phyloP scores from a whole-genome alignment of 2,888 invertebrate genomes.

The Pemphredon lugubris region DNA sequence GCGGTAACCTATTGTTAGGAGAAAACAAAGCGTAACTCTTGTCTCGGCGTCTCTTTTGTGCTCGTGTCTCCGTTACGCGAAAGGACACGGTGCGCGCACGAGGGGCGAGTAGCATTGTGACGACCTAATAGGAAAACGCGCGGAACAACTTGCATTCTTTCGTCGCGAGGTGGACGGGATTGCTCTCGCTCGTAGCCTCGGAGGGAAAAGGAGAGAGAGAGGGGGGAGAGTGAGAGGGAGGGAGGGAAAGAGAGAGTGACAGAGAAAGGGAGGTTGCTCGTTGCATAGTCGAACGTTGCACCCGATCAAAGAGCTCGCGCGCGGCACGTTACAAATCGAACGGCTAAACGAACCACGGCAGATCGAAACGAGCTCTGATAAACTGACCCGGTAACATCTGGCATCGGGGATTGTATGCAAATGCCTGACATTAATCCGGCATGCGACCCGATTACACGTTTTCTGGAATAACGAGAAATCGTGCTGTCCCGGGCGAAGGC shows the following conservation, averaged over 20 bases:
- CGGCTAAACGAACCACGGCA: conserved; percentile 13
- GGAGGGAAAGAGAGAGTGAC: conserved; percentile 10
- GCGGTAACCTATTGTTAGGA: conserved; percentile 32
- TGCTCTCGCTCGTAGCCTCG: conserved; percentile 9
- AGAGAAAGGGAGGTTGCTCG: neutral
- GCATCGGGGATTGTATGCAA: conserved; percentile 50
- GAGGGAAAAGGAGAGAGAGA: conserved; percentile 15
- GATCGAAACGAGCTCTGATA: conserved; percentile 38
- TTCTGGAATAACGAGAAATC: neutral
- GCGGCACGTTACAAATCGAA: conserved; percentile 35
- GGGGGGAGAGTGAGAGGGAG: conserved; percentile 1
- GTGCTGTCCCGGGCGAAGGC: neutral
- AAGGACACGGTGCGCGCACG: conserved; percentile 1
- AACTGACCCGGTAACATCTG: conserved; percentile 38
- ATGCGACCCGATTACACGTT: conserved; percentile 41
- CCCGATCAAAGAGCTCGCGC: conserved; percentile 11
- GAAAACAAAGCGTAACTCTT: conserved; percentile 33
- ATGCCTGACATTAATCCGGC: conserved; percentile 54
- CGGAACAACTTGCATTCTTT: conserved; percentile 50
- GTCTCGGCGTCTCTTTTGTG: conserved; percentile 20
- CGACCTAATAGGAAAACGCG: conserved; percentile 51
- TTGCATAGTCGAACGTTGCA: conserved; percentile 15
- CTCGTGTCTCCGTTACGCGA: conserved; percentile 17
- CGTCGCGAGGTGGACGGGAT: conserved; percentile 27
- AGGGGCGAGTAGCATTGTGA: conserved; percentile 28